Evolutionary conservation across 2,888 invertebrate species (phyloP), one percentile per base, ranked within the genome.

Genomic region (Drosophila affinis): DNA sequence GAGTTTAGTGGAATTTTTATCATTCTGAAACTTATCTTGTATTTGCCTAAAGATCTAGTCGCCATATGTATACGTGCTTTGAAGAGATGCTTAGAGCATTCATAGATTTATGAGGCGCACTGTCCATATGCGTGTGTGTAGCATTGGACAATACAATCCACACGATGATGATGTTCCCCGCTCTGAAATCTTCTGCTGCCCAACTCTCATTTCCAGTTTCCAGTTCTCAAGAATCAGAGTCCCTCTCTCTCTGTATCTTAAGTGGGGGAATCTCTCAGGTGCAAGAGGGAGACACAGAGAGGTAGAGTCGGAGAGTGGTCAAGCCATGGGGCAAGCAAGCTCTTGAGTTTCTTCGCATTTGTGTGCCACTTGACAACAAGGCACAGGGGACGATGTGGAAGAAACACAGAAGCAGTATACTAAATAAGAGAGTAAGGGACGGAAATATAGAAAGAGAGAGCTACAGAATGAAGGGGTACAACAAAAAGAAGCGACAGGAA

Each of bases 291-390:
- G 34, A 34, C 10, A 57, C 12, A 32, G 57, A 48, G 57, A 47
- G 27, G 32, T 29, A 34, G 39, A 14, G 39, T 9, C 29, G 48
- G 18, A 32, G 48, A 39, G 39, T 75, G 63, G 65, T 70, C 78
- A 75, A 75, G 55, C 48, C 48, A 14, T 39, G n/a, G 39, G 39
- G n/a, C 39, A 39, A n/a, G 17, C 70, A 68, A 60, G 0, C 81
- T 76, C 81, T 79, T 56, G 62, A 79, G 78, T 18, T 46, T 67
- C 27, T 39, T 68, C 81, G 81, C 74, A 78, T 76, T 86, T 86
- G 80, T 81, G 81, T 84, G 60, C 76, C 81, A 83, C 81, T 81
- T 87, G 39, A 39, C 39, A 39, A 39, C 7, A 39, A 39, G 14
- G n/a, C 39, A 39, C 3, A 39, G n/a, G n/a, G 39, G n/a, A n/a